Base-by-base conservation (phyloP, 2,113 vertebrate species). In the Osmerus mordax region DNA sequence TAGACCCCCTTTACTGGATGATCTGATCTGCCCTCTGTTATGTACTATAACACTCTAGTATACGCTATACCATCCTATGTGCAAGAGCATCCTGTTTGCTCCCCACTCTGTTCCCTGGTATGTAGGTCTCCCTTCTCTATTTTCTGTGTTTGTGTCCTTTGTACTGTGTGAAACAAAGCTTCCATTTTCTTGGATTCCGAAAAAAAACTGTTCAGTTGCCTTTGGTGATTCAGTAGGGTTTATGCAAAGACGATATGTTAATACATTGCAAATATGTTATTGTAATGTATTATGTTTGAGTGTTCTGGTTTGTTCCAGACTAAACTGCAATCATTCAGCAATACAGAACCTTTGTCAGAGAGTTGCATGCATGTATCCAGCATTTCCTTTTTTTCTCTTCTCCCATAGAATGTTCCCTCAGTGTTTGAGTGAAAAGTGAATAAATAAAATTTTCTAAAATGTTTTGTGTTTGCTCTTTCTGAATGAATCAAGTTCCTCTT, bases 401-500 rank as follows among this genome's bases (percentile, higher is more conserved):
- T 25, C 32, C 25, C 72, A 64, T 78, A 59, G 55, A 55, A 67
- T 62, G 16, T 25, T n/a, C 55, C 61, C 56, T 23, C 67, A 28
- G 70, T 71, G 67, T 12, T 66, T 3, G 23, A 18, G 65, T 62
- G 3, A 82, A 77, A 74, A 15, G 2, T 51, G 67, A 73, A 71
- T 75, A 59, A 70, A 79, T 51, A 12, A 58, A 2, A 18, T 55
- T 65, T 68, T 74, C 19, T 47, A 53, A 56, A n/a, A 47, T 77
- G 47, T 21, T 21, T 32, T 69, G 65, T 76, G 64, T 61, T 21
- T 21, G 14, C 15, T 67, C 36, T 15, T 36, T 76, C 64, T 59
- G 71, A 84, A 81, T 59, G 71, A 84, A 81, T 82, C 63, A 7
- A 32, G 71, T 67, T 41, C 58, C 51, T 41, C 69, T 61, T 36